phyloP scores from a whole-genome alignment of 1,140 invertebrate genomes.

The Eurosta solidaginis region DNA sequence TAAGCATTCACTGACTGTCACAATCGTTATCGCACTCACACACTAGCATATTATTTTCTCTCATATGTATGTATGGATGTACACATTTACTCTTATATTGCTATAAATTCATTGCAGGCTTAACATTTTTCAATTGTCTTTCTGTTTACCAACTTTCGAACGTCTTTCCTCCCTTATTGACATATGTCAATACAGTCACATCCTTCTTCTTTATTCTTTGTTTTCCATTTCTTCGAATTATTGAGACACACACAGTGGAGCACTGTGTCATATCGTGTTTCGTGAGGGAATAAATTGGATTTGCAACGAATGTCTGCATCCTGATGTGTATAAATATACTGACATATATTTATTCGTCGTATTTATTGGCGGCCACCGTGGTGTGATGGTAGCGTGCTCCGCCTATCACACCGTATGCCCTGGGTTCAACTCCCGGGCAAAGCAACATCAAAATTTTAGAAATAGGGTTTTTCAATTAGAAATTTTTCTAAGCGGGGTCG shows the following conservation, averaged over 20 bases:
- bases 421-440: no score
- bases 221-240: neutral
- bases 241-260: neutral
- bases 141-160: neutral
- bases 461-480: no score
- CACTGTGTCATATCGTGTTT: neutral
- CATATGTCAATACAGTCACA: neutral
- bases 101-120: neutral
- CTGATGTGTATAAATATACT: no score
- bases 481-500: no score
- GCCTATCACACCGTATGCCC: no score
- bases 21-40: neutral
- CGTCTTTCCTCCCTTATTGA: neutral
- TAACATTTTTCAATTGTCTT: neutral
- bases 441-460: no score
- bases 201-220: neutral
- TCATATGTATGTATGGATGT: neutral
- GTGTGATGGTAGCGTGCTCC: no score
- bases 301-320: neutral
- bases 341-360: no score
- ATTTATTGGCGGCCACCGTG: no score
- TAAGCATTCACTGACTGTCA: slow-evolving; percentile 9
- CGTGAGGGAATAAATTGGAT: neutral
- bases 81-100: neutral
- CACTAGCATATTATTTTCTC: no score